Evolutionary conservation across 2,888 invertebrate genomes (phyloP).

Genomic region (Acleris cristana): DNA sequence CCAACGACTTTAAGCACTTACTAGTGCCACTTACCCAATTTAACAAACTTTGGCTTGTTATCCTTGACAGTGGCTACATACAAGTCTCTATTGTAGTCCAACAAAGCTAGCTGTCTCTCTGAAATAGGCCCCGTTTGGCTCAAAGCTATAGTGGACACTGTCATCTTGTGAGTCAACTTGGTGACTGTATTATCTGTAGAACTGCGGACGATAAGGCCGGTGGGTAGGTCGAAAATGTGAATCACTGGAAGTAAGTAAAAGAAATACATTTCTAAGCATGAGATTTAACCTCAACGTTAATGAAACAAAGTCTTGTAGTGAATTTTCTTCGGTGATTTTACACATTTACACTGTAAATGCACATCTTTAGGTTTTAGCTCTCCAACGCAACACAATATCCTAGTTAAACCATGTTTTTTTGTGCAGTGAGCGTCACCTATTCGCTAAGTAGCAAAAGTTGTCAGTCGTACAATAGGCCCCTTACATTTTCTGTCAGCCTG

Average conservation of each 20-base stretch:
- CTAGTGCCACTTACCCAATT: constrained; percentile 84
- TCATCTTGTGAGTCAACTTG: constrained; percentile 89
- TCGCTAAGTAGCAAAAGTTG: too few species aligned
- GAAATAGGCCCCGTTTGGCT: constrained; percentile 92
- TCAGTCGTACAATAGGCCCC: constrained; percentile 19
- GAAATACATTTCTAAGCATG: not conserved
- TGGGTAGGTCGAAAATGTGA: constrained; percentile 92
- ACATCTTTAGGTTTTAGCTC: too few species aligned
- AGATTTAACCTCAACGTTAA: too few species aligned
- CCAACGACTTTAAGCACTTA: not conserved
- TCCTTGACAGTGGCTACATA: constrained; percentile 91
- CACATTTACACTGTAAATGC: too few species aligned
- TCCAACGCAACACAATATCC: too few species aligned
- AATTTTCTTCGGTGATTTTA: too few species aligned
- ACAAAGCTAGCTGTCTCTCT: constrained; percentile 92
- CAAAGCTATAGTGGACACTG: constrained; percentile 91
- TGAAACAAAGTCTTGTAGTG: too few species aligned
- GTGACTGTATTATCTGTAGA: constrained; percentile 88
- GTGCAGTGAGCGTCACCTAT: too few species aligned
- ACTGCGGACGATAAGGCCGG: constrained; percentile 86
- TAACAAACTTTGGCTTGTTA: constrained; percentile 86
- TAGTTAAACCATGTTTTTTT: too few species aligned
- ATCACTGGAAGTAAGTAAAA: constrained; percentile 77
- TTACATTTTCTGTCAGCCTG: constrained; percentile 92
- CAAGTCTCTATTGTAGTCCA: constrained; percentile 95